Evolutionary conservation across 2,113 vertebrate species (phyloP), one percentile per base, ranked within the genome.

Genomic region (Pandion haliaetus): DNA sequence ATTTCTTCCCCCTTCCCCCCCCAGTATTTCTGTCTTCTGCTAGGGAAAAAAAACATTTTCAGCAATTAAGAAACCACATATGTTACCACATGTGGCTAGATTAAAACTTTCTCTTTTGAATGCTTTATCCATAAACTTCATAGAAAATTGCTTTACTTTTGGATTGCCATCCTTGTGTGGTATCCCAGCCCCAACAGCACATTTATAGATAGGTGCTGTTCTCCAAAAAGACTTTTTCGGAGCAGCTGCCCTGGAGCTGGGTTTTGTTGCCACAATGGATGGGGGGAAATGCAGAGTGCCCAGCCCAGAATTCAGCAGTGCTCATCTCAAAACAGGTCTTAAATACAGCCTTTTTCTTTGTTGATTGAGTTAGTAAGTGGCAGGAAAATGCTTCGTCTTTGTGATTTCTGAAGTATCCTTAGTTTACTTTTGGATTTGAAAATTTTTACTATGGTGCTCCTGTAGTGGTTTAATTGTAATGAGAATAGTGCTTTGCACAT

Each of bases 1-100:
- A 15, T 26, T n/a, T 50, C 14, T 14, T 2, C 4, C 8, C 7
- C 10, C 31, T 7, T 1, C 4, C 25, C 6, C 10, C 3, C 10
- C 49, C 24, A 8, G 49, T 26, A 16, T 10, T 17, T 26, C 42
- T 69, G 19, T n/a, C 11, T 84, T 57, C 18, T 79, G 11, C 67
- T 40, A 42, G 9, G 15, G 17, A 4, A 14, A 36, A 69, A 54
- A 52, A 9, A 0, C 2, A 31, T 77, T 80, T 85, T 80, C 67
- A 86, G 36, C 62, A 67, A 26, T 74, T 44, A n/a, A 95, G 80
- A 66, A 50, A 17, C 1, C 11, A 38, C 26, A 17, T 47, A n/a
- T 28, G 32, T 26, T 83, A 23, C n/a, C 38, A 16, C 24, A 14
- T 8, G 23, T 63, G 49, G 25, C 23, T 74, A 42, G 40, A 65